Evolutionary conservation across 2,113 vertebrate species (phyloP).

Genomic region (Chlamydotis undulata): DNA sequence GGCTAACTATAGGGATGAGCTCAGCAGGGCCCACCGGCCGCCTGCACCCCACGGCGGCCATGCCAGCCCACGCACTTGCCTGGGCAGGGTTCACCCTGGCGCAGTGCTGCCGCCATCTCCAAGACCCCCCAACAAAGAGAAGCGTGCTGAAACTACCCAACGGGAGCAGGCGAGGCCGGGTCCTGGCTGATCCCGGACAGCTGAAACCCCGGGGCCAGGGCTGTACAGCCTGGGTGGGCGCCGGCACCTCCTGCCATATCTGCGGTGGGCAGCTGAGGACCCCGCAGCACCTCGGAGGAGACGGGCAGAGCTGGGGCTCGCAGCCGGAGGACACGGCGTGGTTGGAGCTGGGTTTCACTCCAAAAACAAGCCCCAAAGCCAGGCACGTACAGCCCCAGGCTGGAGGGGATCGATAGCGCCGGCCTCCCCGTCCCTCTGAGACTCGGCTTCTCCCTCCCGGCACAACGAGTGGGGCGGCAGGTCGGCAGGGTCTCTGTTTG

Average conservation of each 20-base stretch:
- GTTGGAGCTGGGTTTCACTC: neutral
- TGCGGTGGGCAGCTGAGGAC: neutral
- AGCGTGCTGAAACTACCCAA: neutral
- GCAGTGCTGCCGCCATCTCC: accelerated
- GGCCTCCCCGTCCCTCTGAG: accelerated
- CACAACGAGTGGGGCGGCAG: neutral
- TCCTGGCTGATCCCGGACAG: neutral
- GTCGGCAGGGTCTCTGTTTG: neutral
- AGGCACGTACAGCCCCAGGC: neutral
- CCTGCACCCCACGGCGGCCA: neutral
- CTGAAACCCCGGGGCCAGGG: neutral
- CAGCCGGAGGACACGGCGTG: accelerated
- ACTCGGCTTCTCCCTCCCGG: neutral
- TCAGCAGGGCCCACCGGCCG: neutral
- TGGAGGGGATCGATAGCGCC: accelerated
- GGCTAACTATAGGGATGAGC: slow-evolving; percentile 73
- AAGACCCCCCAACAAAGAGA: neutral
- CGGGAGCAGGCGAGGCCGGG: neutral
- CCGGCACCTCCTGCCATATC: neutral
- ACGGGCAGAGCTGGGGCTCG: neutral
- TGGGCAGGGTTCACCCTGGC: accelerated
- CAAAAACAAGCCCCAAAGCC: neutral
- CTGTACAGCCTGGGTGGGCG: neutral
- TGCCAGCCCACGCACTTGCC: accelerated
- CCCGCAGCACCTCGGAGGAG: neutral